Percentiles rank a stretch among this genome's conserved stretches.
Conservation (phyloP, 2,797 vertebrate species). For the Carapus acus region DNA sequence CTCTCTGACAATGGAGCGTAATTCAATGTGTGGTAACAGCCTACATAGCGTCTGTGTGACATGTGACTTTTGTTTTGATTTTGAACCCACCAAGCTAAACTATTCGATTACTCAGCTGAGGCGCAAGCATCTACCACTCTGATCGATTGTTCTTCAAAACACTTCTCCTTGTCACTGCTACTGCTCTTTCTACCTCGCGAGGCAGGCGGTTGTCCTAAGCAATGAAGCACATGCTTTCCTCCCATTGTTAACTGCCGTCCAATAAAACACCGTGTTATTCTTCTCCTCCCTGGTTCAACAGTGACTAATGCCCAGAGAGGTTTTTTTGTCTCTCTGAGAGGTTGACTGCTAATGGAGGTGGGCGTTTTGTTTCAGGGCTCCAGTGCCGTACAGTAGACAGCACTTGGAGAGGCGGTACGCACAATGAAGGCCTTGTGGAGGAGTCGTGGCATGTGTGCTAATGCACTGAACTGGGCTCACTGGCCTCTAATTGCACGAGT, state of each 20-base stretch:
- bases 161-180: slow-evolving; percentile 18
- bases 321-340: slow-evolving; percentile 63
- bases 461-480: slow-evolving; percentile 62
- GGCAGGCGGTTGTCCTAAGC: slow-evolving; percentile 50
- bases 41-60: too few relatives aligned
- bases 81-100: too few relatives aligned
- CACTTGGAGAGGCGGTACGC: slow-evolving; percentile 62
- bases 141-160: slow-evolving; percentile 45
- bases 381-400: slow-evolving; percentile 62
- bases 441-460: slow-evolving; percentile 61
- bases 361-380: slow-evolving; percentile 63
- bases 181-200: slow-evolving; percentile 41
- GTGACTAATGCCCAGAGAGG: slow-evolving; percentile 63
- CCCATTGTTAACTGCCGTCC: slow-evolving; percentile 72
- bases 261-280: slow-evolving; percentile 65
- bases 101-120: too few relatives aligned
- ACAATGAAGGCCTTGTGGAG: slow-evolving; percentile 71
- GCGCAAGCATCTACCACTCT: slow-evolving; percentile 18
- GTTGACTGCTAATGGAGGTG: slow-evolving; percentile 64
- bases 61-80: too few relatives aligned
- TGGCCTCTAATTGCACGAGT: slow-evolving; percentile 65
- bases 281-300: slow-evolving; percentile 63
- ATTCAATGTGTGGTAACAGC: too few relatives aligned
- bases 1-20: too few relatives aligned
- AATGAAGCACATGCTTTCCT: slow-evolving; percentile 67